Percentiles rank a stretch among this genome's conserved stretches.
phyloP scores from a whole-genome alignment of 2,888 invertebrate species.

The Epicampocera succincta region DNA sequence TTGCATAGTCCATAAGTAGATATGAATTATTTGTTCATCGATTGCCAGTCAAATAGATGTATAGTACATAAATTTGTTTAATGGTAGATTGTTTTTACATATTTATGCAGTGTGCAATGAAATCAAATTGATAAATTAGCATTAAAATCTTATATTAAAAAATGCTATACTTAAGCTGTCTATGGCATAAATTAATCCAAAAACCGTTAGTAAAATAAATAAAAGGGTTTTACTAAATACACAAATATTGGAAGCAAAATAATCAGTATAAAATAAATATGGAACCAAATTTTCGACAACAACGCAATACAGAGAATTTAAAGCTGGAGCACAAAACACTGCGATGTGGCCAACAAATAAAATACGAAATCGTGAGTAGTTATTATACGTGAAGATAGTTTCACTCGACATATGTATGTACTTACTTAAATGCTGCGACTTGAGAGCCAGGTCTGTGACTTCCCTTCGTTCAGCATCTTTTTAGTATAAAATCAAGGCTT shows the following conservation, averaged over 20 bases:
- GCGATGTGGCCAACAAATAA: no score
- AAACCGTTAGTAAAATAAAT: conserved; percentile 3
- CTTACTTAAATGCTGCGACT: no score
- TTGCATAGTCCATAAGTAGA: conserved; percentile 58
- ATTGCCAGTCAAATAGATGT: conserved; percentile 49
- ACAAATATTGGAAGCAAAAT: neutral
- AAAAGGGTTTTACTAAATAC: neutral
- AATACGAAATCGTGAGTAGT: no score
- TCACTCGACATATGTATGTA: no score
- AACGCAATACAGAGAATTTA: neutral
- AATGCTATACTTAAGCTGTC: neutral
- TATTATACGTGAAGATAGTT: no score
- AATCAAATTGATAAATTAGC: conserved; percentile 63
- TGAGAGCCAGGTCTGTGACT: no score
- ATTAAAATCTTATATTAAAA: conserved; percentile 42
- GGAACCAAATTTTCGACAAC: neutral
- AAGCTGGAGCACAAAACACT: no score
- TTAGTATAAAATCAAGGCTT: no score
- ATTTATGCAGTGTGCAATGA: conserved; percentile 31
- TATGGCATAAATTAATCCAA: neutral
- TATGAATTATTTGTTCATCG: conserved; percentile 61
- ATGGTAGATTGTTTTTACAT: conserved; percentile 26
- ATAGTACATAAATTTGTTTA: conserved; percentile 42
- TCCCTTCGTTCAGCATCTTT: no score
- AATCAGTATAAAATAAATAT: neutral